Conservation (phyloP, 2,888 invertebrate species). For the Polymixis flavicincta region DNA sequence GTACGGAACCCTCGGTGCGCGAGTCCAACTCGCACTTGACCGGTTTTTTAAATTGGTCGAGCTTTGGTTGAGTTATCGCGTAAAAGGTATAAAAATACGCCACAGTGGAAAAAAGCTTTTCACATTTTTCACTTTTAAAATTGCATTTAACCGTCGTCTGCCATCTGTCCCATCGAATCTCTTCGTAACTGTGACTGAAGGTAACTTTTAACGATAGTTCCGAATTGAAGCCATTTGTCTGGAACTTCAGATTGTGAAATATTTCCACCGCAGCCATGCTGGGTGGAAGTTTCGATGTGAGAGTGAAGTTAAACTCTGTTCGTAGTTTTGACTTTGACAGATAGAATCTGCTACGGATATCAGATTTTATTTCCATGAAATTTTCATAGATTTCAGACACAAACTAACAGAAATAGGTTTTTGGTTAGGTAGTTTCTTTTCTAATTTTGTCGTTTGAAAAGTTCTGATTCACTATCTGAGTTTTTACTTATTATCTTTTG, state of each 20-base stretch:
- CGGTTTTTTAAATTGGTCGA: neutral
- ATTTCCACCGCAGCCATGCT: conserved; percentile 3
- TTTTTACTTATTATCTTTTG: neutral
- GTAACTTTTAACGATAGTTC: conserved; percentile 24
- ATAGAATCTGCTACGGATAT: neutral
- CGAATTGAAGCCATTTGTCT: conserved; percentile 18
- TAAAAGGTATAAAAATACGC: neutral
- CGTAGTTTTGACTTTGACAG: conserved; percentile 5
- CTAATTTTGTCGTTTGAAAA: neutral
- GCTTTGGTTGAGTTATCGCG: neutral
- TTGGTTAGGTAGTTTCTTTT: neutral
- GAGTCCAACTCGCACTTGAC: too few species aligned
- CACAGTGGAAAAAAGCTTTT: neutral
- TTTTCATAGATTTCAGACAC: neutral
- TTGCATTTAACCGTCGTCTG: neutral
- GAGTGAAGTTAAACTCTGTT: conserved; percentile 1
- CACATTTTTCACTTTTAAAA: neutral
- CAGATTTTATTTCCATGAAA: neutral
- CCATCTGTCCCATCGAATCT: neutral
- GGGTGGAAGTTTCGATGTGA: conserved; percentile 9
- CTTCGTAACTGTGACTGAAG: neutral
- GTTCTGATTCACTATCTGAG: neutral
- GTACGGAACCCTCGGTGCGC: too few species aligned
- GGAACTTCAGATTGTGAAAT: conserved; percentile 31
- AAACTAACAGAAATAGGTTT: neutral